Conservation (phyloP, 2,797 vertebrate genomes). For the Dermochelys coriacea region DNA sequence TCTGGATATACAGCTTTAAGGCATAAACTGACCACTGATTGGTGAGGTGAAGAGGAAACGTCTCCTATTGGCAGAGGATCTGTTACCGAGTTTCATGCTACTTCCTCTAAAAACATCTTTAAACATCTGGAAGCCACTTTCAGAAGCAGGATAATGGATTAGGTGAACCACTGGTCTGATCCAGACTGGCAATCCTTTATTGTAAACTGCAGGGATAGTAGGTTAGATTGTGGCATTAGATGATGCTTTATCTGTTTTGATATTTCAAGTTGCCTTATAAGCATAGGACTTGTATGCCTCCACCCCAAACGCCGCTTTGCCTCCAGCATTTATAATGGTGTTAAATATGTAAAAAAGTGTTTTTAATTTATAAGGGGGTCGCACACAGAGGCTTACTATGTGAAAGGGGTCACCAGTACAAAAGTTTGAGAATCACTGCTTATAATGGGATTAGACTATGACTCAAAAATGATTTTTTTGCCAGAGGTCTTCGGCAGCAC, state of each 20-base stretch:
- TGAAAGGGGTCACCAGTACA: no score
- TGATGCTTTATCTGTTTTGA: constrained; percentile 3
- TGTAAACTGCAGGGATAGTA: background rate
- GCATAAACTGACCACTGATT: background rate
- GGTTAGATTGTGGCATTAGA: background rate
- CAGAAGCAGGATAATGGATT: background rate
- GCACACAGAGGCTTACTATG: no score
- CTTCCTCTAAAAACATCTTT: constrained; percentile 9
- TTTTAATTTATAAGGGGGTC: no score
- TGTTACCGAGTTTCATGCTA: background rate
- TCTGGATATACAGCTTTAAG: background rate
- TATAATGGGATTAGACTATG: background rate
- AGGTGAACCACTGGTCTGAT: background rate
- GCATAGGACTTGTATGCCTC: background rate
- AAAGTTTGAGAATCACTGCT: background rate
- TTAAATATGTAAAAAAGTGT: no score
- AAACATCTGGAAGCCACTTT: background rate
- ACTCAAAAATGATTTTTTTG: background rate
- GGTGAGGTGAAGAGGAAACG: background rate
- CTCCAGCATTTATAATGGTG: no score
- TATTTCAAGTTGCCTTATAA: constrained; percentile 3
- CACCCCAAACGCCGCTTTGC: no score
- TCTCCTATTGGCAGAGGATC: background rate
- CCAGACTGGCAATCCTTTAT: background rate
- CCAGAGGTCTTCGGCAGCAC: background rate